Evolutionary conservation across 1,140 invertebrate genomes (phyloP).

Genomic region (Latrodectus geometricus): DNA sequence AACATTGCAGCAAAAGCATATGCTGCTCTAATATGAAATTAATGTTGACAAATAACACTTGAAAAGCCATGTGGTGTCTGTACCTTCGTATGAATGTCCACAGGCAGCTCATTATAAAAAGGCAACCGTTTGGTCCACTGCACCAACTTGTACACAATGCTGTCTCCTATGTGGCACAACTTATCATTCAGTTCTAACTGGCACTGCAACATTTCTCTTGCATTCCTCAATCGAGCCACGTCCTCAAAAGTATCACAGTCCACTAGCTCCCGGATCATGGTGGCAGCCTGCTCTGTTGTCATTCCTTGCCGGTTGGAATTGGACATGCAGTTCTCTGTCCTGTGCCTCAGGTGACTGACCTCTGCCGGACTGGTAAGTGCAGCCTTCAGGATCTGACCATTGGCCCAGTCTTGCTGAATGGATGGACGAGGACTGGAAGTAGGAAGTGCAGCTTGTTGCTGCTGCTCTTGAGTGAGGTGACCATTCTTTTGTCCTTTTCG

Average conservation of each 20-base stretch:
- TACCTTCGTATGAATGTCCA: constrained; percentile 76
- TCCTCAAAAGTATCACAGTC: constrained; percentile 96
- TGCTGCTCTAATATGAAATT: no score
- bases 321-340: constrained; percentile 76
- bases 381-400: constrained; percentile 90
- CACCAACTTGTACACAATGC: constrained; percentile 94
- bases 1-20: no score
- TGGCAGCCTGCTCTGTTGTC: constrained; percentile 45
- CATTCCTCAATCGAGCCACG: constrained; percentile 81
- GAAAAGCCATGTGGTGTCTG: background rate
- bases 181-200: constrained; percentile 50
- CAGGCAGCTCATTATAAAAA: constrained; percentile 94
- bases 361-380: constrained; percentile 93
- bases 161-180: constrained; percentile 58
- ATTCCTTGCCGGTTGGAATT: constrained; percentile 75
- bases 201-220: constrained; percentile 55
- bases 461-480: constrained; percentile 60
- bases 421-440: constrained; percentile 9
- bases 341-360: constrained; percentile 85
- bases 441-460: background rate
- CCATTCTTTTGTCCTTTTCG: constrained; percentile 79
- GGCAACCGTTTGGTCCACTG: constrained; percentile 98
- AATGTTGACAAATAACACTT: no score
- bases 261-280: constrained; percentile 73
- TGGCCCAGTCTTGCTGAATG: constrained; percentile 42